A percentile compares a stretch with the other conserved stretches of the same genome.
These are phyloP conservation scores for Melinaea menophilus DNA, from an alignment of 2,888 invertebrate species.

Conservation along the genomic window DNA sequence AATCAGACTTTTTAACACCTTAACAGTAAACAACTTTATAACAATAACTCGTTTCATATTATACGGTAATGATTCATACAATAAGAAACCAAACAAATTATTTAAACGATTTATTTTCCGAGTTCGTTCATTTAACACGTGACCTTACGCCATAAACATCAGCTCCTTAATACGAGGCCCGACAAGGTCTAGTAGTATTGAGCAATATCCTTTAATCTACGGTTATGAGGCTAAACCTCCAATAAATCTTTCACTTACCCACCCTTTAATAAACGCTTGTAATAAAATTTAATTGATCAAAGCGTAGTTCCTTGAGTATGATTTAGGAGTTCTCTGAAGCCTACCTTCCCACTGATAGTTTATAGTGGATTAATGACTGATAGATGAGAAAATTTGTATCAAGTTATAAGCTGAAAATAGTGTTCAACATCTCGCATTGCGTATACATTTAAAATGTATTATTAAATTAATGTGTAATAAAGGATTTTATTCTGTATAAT, in stretches of 20 bases:
- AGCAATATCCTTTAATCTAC: slow-evolving; percentile 66
- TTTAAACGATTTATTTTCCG: not conserved
- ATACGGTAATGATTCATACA: not conserved
- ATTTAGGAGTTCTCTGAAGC: slow-evolving; percentile 47
- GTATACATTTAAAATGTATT: not conserved
- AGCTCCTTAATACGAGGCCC: slow-evolving; percentile 45
- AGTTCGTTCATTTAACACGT: slow-evolving; percentile 31
- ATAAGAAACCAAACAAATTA: not conserved
- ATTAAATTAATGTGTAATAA: not conserved
- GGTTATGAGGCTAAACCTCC: slow-evolving; percentile 74
- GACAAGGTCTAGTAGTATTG: slow-evolving; percentile 45
- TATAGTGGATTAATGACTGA: slow-evolving; percentile 11
- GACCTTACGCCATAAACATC: slow-evolving; percentile 26
- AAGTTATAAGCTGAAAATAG: too few species aligned
- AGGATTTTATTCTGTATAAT: too few species aligned
- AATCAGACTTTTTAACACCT: too few species aligned
- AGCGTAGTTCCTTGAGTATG: slow-evolving; percentile 57
- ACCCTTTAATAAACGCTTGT: slow-evolving; percentile 70
- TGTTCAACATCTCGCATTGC: too few species aligned
- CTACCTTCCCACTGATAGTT: slow-evolving; percentile 26
- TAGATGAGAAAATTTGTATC: slow-evolving; percentile 1
- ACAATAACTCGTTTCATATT: not conserved
- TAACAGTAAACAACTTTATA: too few species aligned
- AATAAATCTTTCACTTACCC: slow-evolving; percentile 74
- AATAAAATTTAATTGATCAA: slow-evolving; percentile 75